Evolutionary conservation across 92 coral and sea anemone genomes (phyloP).

Genomic region (Phenganax subtilis): DNA sequence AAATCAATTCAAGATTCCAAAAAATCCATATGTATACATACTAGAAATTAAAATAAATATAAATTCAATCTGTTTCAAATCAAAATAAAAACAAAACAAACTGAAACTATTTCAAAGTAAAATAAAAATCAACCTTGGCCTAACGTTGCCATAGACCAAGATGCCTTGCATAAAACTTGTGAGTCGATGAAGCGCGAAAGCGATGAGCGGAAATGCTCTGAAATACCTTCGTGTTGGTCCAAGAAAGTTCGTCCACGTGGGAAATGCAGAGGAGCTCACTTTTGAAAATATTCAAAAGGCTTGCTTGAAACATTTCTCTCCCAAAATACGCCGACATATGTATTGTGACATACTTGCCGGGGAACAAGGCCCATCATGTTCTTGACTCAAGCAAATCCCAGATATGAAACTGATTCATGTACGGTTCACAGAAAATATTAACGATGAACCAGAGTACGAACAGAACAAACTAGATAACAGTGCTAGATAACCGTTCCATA

Average conservation of each 20-base stretch:
- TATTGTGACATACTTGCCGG: conserved; percentile 28
- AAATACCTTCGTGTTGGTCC: conserved; percentile 14
- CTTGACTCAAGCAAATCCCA: conserved; percentile 16
- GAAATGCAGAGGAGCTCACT: background rate
- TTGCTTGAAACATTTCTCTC: conserved; percentile 15
- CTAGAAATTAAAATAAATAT: no score
- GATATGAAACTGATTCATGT: conserved; percentile 18
- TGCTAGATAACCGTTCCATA: background rate
- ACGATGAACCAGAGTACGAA: background rate
- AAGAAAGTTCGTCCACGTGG: conserved; percentile 15
- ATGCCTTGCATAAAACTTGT: no score
- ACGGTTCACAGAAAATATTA: conserved; percentile 1
- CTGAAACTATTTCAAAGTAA: no score
- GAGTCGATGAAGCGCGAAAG: no score
- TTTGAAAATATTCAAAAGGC: conserved; percentile 6
- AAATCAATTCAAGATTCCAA: no score
- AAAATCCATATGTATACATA: no score
- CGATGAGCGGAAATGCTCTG: conserved; percentile 2
- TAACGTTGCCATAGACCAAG: no score
- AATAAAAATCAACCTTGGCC: no score
- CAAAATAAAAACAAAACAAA: no score
- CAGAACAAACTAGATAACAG: background rate
- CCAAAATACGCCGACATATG: background rate
- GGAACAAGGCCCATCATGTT: conserved; percentile 23
- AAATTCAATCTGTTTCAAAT: no score